A percentile compares a stretch with the other conserved stretches of the same genome.
Conservation (phyloP, 2,888 invertebrate genomes). For the Eudasyphora cyanicolor region DNA sequence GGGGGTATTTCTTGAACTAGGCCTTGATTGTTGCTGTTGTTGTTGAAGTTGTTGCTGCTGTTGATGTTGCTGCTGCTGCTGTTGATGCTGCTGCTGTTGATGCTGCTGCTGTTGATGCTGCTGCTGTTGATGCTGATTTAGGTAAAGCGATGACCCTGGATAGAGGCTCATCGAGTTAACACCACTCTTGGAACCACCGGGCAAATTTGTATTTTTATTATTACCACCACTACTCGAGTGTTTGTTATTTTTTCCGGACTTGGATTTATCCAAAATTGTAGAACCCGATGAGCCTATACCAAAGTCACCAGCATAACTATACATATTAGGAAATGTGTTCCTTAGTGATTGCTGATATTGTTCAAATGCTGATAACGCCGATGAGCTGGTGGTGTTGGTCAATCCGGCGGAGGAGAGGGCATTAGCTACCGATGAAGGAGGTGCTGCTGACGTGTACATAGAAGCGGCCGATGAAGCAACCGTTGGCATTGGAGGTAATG, state of each 20-base stretch:
- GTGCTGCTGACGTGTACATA: conserved; percentile 31
- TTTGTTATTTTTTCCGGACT: conserved; percentile 47
- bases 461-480: conserved; percentile 39
- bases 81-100: conserved; percentile 48
- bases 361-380: conserved; percentile 54
- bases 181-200: conserved; percentile 49
- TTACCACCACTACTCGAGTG: conserved; percentile 6
- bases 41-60: conserved; percentile 48
- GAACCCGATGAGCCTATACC: conserved; percentile 56
- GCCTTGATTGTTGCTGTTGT: conserved; percentile 54
- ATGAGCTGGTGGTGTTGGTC: conserved; percentile 50
- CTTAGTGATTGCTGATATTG: conserved; percentile 60
- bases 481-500: conserved; percentile 44
- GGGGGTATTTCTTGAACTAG: conserved; percentile 56
- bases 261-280: conserved; percentile 59
- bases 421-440: conserved; percentile 27
- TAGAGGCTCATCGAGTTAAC: conserved; percentile 39
- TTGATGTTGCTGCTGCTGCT: conserved; percentile 21
- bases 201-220: conserved; percentile 53
- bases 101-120: conserved; percentile 37
- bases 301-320: conserved; percentile 63
- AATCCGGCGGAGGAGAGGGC: conserved; percentile 43
- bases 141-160: conserved; percentile 45
- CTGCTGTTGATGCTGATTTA: conserved; percentile 45
- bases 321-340: conserved; percentile 58